Conservation (phyloP, 2,888 invertebrate species). For the Romanomermis culicivorax region DNA sequence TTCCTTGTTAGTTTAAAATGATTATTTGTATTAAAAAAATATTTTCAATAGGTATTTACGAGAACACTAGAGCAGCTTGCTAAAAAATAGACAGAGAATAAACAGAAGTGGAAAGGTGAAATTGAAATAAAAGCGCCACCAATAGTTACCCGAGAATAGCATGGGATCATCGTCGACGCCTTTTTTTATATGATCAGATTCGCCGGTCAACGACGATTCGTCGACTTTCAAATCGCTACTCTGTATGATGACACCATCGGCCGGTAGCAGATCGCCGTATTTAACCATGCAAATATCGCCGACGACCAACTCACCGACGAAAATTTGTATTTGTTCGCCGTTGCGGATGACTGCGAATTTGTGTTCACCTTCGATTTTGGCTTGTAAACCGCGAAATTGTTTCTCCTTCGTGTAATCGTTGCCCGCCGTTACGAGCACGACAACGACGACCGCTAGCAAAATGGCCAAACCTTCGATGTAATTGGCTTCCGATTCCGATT, state of each 20-base stretch:
- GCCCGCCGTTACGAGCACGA: constrained; percentile 95
- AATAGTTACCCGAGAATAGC: constrained; percentile 53
- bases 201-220: constrained; percentile 94
- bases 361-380: constrained; percentile 93
- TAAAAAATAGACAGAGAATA: not conserved
- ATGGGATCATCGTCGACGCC: constrained; percentile 78
- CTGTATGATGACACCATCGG: constrained; percentile 89
- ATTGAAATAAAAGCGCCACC: not conserved
- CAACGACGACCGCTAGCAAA: constrained; percentile 79
- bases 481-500: constrained; percentile 68
- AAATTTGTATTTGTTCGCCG: constrained; percentile 72
- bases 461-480: constrained; percentile 99
- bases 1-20: too few species aligned
- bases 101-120: too few species aligned
- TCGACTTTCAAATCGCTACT: constrained; percentile 97
- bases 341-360: constrained; percentile 87
- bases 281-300: constrained; percentile 84
- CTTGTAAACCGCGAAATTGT: constrained; percentile 92
- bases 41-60: too few species aligned
- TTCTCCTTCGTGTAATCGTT: constrained; percentile 99
- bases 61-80: too few species aligned
- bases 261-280: constrained; percentile 75
- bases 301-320: constrained; percentile 86
- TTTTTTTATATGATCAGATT: constrained; percentile 98
- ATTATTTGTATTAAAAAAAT: too few species aligned